Conservation (phyloP, 2,888 invertebrate species). For the Caenorhabditis sp. region DNA sequence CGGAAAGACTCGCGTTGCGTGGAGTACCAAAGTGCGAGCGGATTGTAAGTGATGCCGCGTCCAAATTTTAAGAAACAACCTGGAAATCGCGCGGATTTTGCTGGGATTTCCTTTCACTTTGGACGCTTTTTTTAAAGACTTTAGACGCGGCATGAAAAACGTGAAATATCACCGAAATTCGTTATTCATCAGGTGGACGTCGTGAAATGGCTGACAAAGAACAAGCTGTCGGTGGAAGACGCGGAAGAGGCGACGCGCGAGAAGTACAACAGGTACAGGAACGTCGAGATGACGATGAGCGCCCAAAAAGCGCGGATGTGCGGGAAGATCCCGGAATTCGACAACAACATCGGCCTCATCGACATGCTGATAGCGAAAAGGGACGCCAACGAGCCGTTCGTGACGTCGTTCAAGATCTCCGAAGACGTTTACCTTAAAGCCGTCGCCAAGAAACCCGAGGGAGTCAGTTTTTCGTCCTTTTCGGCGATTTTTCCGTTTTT, state of each 20-base stretch:
- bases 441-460: slow-evolving; percentile 64
- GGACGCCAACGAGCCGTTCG: slow-evolving; percentile 62
- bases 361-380: slow-evolving; percentile 83
- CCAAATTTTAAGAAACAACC: too few species aligned
- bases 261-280: slow-evolving; percentile 68
- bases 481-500: too few species aligned
- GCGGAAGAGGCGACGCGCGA: slow-evolving; percentile 63
- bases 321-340: slow-evolving; percentile 70
- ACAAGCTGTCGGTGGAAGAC: slow-evolving; percentile 61
- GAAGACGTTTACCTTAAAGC: slow-evolving; percentile 72
- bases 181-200: slow-evolving; percentile 65
- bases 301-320: slow-evolving; percentile 52
- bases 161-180: background rate
- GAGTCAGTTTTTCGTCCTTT: slow-evolving; percentile 31
- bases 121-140: too few species aligned
- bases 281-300: slow-evolving; percentile 62
- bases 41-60: slow-evolving; percentile 51
- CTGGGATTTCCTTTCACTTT: too few species aligned
- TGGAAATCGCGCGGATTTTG: too few species aligned
- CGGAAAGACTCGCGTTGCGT: slow-evolving; percentile 14
- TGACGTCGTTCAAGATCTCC: slow-evolving; percentile 67
- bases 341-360: slow-evolving; percentile 85
- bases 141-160: too few species aligned
- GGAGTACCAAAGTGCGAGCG: slow-evolving; percentile 50
- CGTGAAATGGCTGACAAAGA: slow-evolving; percentile 57